Percentiles rank a stretch among this genome's conserved stretches.
These are phyloP conservation scores for Cliona cf. orientalis DNA, from an alignment of 37 sponge, comb jelly and placozoan genomes.

Conservation along the genomic window DNA sequence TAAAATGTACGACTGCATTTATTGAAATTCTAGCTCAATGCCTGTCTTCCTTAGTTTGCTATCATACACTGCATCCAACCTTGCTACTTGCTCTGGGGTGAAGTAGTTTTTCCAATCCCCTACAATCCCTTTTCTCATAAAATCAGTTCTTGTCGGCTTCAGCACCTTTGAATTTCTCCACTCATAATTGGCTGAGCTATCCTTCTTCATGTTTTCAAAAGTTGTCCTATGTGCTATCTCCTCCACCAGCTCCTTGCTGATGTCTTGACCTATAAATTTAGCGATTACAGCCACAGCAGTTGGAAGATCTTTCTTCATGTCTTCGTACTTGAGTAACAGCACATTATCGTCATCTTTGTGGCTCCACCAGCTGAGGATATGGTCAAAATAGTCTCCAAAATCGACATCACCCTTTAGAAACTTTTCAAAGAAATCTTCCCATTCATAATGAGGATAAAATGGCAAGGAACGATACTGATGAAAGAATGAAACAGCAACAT, in stretches of 20 bases:
- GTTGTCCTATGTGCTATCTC: conserved; percentile 16
- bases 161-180: neutral
- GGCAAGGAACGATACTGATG: too few species aligned
- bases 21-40: too few species aligned
- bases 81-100: conserved; percentile 30
- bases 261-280: conserved; percentile 27
- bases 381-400: conserved; percentile 66
- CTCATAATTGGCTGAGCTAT: conserved; percentile 17
- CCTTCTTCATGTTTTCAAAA: conserved; percentile 55
- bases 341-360: conserved; percentile 46
- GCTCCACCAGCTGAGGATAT: conserved; percentile 55
- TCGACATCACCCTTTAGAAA: conserved; percentile 28
- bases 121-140: conserved; percentile 56
- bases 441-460: too few species aligned
- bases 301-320: conserved; percentile 54
- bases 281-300: conserved; percentile 13
- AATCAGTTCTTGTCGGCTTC: neutral
- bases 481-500: too few species aligned
- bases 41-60: conserved; percentile 35
- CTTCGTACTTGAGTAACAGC: conserved; percentile 69
- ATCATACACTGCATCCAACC: conserved; percentile 35
- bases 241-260: conserved; percentile 28
- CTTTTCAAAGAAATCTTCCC: too few species aligned
- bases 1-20: too few species aligned
- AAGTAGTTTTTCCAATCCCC: conserved; percentile 70